Percentiles rank a stretch among this genome's conserved stretches.
phyloP scores from a whole-genome alignment of 1,140 invertebrate species.

The Drosophila takahashii region DNA sequence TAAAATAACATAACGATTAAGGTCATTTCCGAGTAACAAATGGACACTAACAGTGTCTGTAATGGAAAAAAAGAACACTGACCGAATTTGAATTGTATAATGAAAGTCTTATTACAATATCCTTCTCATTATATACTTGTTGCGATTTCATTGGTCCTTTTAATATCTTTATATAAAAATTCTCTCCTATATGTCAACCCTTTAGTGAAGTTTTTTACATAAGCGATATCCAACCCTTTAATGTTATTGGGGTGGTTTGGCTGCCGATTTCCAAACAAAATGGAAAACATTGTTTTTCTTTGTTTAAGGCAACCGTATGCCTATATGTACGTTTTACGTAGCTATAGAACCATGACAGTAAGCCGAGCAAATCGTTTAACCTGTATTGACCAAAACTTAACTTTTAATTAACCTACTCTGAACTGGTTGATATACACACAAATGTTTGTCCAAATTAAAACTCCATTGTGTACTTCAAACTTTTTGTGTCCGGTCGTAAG shows the following conservation, averaged over 20 bases:
- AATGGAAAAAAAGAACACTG: no score
- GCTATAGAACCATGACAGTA: neutral
- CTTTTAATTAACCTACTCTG: constrained; percentile 57
- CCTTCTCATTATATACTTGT: neutral
- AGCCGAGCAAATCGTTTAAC: constrained; percentile 50
- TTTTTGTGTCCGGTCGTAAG: no score
- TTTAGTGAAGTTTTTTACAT: constrained; percentile 26
- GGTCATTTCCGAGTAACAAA: neutral
- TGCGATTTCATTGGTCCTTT: constrained; percentile 48
- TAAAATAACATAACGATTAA: constrained; percentile 1
- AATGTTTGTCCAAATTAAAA: no score
- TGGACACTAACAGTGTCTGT: neutral
- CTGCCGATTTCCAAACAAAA: constrained; percentile 36
- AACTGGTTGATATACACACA: neutral
- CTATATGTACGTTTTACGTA: neutral
- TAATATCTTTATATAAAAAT: constrained; percentile 1
- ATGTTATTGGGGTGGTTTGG: constrained; percentile 26
- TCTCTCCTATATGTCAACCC: constrained; percentile 39
- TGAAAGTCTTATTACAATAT: neutral
- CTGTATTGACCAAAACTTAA: constrained; percentile 39
- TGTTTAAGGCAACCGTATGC: neutral
- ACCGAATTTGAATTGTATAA: no score
- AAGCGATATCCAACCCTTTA: constrained; percentile 42
- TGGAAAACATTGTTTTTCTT: constrained; percentile 18
- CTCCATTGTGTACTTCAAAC: no score